Evolutionary conservation across 2,888 invertebrate genomes (phyloP).

Genomic region (Theodoxus fluviatilis): DNA sequence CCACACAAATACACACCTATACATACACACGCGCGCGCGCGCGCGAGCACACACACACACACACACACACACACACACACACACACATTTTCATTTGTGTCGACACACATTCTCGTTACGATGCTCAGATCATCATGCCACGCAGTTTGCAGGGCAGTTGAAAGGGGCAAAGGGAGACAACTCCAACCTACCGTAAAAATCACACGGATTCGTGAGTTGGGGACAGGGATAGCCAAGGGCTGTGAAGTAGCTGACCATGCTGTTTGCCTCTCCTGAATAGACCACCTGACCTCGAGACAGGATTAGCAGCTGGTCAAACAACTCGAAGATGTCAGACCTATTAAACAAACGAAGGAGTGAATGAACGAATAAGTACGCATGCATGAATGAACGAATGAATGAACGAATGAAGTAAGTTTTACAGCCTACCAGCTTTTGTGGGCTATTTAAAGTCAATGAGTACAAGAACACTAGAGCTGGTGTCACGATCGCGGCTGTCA

Average conservation of each 20-base stretch:
- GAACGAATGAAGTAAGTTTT: no score
- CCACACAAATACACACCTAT: no score
- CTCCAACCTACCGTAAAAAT: conserved; percentile 86
- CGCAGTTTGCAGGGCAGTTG: background rate
- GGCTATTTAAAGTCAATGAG: no score
- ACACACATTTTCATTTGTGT: no score
- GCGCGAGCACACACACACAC: no score
- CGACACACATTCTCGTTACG: background rate
- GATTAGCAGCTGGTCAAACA: conserved; percentile 89
- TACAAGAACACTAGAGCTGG: no score
- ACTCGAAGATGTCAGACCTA: conserved; percentile 91
- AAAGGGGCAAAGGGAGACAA: background rate
- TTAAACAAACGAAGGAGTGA: conserved; percentile 23
- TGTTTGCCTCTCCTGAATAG: conserved; percentile 71
- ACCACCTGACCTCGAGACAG: conserved; percentile 74
- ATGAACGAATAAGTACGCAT: no score
- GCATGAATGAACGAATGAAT: no score
- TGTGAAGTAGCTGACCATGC: conserved; percentile 93
- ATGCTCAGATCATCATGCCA: background rate
- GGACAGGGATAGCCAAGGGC: conserved; percentile 96
- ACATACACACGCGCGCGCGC: no score
- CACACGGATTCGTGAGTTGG: conserved; percentile 94
- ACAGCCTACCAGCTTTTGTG: no score
- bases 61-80: no score
- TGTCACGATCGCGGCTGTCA: no score